Evolutionary conservation across 2,888 invertebrate genomes (phyloP).

Genomic region (Drosophila mettleri): DNA sequence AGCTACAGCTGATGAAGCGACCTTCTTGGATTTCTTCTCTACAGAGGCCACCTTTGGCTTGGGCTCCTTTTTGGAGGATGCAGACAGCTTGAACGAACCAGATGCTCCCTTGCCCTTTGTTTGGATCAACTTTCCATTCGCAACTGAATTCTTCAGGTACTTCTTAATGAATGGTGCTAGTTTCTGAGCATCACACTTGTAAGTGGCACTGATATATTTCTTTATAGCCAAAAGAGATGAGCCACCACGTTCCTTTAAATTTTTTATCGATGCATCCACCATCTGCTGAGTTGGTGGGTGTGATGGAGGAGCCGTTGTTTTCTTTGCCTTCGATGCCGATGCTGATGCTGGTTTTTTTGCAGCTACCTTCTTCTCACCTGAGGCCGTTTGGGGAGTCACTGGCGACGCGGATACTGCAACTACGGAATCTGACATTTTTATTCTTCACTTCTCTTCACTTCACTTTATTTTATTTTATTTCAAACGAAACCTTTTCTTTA

Average conservation of each 20-base stretch:
- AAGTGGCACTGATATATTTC: slow-evolving; percentile 56
- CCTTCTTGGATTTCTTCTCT: slow-evolving; percentile 44
- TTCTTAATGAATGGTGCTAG: slow-evolving; percentile 87
- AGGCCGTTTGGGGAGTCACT: slow-evolving; percentile 34
- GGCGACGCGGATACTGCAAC: slow-evolving; percentile 47
- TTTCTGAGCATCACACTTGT: slow-evolving; percentile 56
- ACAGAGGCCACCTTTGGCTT: slow-evolving; percentile 39
- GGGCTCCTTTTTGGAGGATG: slow-evolving; percentile 49
- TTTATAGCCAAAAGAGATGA: slow-evolving; percentile 60
- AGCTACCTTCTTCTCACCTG: slow-evolving; percentile 39
- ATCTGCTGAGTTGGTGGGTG: slow-evolving; percentile 58
- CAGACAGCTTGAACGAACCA: slow-evolving; percentile 61
- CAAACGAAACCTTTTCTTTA: slow-evolving; percentile 7
- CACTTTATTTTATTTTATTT: too few species aligned
- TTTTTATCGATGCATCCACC: slow-evolving; percentile 54
- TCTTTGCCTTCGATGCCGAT: slow-evolving; percentile 33
- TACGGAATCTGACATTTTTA: slow-evolving; percentile 48
- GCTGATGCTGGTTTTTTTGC: slow-evolving; percentile 33
- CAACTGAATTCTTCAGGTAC: slow-evolving; percentile 87
- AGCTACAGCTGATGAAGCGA: slow-evolving; percentile 7
- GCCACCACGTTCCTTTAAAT: slow-evolving; percentile 57
- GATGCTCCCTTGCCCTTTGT: slow-evolving; percentile 68
- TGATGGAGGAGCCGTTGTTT: slow-evolving; percentile 21
- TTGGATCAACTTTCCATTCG: slow-evolving; percentile 84
- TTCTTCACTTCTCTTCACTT: background rate